Base-by-base conservation (phyloP, 2,888 invertebrate species). In the Lasius fuliginosus region DNA sequence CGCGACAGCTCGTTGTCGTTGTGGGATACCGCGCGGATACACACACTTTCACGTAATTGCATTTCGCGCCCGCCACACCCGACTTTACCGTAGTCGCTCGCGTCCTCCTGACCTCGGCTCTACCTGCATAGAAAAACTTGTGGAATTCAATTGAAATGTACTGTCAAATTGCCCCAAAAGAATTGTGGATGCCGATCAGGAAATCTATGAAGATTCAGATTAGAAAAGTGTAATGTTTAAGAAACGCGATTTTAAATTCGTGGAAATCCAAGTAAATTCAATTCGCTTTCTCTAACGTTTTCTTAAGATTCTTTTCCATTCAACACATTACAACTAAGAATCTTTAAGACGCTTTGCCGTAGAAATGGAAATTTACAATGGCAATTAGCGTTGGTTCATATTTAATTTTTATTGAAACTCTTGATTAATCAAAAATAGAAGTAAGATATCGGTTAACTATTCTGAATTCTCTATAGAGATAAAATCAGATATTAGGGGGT, bases 21-120 rank as follows among this genome's bases (percentile, higher is more conserved):
- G 36, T 36, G 36, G 64, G 56, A 83, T 74, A 81, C 86, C 82
- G 82, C 67, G 85, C 82, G 49, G 12, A 3, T 46, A 53, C 76
- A 46, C 85, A 88, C 89, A 88, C 91, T 92, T 92, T 91, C 91
- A 88, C 90, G 91, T 92, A 92, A 93, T 93, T 92, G 91, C 92
- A 91, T 91, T 92, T 92, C 85, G 86, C 85, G 86, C 89, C 85
- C 86, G 89, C 89, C 92, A 90, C 90, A 90, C 89, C 87, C 87
- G 85, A 65, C 68, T 84, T 85, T 68, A 53, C 69, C 81, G n/a
- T 65, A 27, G n/a, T 18, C 82, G 56, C 53, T 65, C 75, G 75
- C 27, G n/a, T 67, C 60, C 68, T n/a, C 33, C 71, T 73, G 11
- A n/a, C 49, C 30, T 82, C 73, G 65, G 18, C 46, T 69, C n/a